Percentiles rank a stretch among this genome's conserved stretches.
These are phyloP conservation scores for Linnaemya tessellans DNA, from an alignment of 2,888 invertebrate species.

Conservation along the genomic window DNA sequence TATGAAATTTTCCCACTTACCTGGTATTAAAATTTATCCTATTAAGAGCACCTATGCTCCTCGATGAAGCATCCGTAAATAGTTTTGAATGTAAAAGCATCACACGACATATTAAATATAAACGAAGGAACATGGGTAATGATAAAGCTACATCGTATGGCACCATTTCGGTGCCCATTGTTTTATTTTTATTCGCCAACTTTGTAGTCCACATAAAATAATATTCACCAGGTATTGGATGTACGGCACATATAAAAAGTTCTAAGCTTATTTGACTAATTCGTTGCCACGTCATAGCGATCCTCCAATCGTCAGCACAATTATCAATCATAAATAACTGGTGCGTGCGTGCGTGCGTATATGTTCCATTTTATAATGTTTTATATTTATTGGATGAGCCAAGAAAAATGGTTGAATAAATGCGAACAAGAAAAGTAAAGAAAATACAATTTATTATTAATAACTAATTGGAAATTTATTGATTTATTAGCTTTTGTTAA, in stretches of 20 bases:
- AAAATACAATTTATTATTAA: slow-evolving; percentile 76
- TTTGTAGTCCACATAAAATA: slow-evolving; percentile 98
- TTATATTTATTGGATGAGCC: neutral
- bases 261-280: slow-evolving; percentile 96
- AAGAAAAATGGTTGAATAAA: neutral
- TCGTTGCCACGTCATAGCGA: slow-evolving; percentile 99
- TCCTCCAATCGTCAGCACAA: slow-evolving; percentile 99
- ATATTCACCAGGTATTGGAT: slow-evolving; percentile 98
- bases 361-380: slow-evolving; percentile 8
- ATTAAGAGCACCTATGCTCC: slow-evolving; percentile 98
- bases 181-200: slow-evolving; percentile 93
- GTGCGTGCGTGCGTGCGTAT: neutral
- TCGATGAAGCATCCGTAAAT: slow-evolving; percentile 99
- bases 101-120: slow-evolving; percentile 99
- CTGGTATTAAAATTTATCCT: slow-evolving; percentile 99
- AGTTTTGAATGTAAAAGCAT: slow-evolving; percentile 99
- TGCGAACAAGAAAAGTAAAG: slow-evolving; percentile 63
- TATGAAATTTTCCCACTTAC: slow-evolving; percentile 82
- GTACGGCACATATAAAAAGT: slow-evolving; percentile 97
- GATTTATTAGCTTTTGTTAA: slow-evolving; percentile 74
- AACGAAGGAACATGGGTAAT: slow-evolving; percentile 99
- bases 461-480: slow-evolving; percentile 78
- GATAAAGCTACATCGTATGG: slow-evolving; percentile 98
- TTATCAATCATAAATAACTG: slow-evolving; percentile 99
- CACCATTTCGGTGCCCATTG: slow-evolving; percentile 88